These are phyloP conservation scores for Thaumetopoea pityocampa DNA, from an alignment of 1,140 invertebrate species.

Conservation along the genomic window DNA sequence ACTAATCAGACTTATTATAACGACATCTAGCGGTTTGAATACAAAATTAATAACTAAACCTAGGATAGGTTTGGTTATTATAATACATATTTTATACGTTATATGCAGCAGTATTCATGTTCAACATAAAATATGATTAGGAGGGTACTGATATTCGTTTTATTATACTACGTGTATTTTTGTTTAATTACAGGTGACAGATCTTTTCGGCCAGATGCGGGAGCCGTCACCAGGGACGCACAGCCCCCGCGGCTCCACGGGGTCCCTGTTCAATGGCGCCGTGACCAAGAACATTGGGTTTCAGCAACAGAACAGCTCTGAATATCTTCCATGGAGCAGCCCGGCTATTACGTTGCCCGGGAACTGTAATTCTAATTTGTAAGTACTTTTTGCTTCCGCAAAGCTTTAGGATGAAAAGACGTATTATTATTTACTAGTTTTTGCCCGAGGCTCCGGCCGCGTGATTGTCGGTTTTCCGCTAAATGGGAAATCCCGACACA, in stretches of 20 bases:
- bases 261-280: slow-evolving; percentile 32
- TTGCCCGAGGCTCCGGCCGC: too few species aligned
- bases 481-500: too few species aligned
- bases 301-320: slow-evolving; percentile 45
- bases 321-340: slow-evolving; percentile 50
- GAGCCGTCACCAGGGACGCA: slow-evolving; percentile 76
- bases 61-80: too few species aligned
- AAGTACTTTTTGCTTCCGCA: slow-evolving; percentile 29
- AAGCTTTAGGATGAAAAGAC: too few species aligned
- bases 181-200: slow-evolving; percentile 78
- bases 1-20: too few species aligned
- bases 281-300: slow-evolving; percentile 60
- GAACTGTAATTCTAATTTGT: slow-evolving; percentile 52
- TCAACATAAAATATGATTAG: not conserved
- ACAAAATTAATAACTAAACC: too few species aligned
- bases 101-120: too few species aligned
- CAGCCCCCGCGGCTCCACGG: slow-evolving; percentile 40
- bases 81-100: not conserved
- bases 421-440: too few species aligned
- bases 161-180: not conserved
- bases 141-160: not conserved
- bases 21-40: too few species aligned
- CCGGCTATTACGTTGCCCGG: slow-evolving; percentile 41
- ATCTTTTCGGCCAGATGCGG: slow-evolving; percentile 83
- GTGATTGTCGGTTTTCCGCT: too few species aligned